Evolutionary conservation across 2,888 invertebrate species (phyloP).

Genomic region (Rhimphoctona megacephalus): DNA sequence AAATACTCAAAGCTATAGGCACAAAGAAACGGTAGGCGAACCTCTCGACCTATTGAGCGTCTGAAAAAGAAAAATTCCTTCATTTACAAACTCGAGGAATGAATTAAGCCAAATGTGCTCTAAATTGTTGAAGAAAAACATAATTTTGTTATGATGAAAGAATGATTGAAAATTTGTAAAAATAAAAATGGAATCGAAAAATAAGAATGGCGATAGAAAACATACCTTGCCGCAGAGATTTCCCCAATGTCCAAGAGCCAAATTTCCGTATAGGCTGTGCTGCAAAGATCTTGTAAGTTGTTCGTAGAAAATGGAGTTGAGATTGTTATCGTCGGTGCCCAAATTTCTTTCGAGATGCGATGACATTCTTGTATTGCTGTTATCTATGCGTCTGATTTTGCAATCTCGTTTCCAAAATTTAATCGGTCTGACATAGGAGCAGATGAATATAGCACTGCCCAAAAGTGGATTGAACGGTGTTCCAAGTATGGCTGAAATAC

Average conservation of each 20-base stretch:
- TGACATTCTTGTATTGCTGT: conserved; percentile 97
- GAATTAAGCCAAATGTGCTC: no score
- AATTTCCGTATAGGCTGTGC: conserved; percentile 97
- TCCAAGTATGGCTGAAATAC: conserved; percentile 96
- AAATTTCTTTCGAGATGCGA: conserved; percentile 97
- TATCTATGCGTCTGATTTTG: conserved; percentile 98
- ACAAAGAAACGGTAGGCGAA: conserved; percentile 94
- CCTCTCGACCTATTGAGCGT: conserved; percentile 88
- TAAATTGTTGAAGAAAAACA: no score
- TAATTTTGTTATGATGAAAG: no score
- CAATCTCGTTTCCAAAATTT: conserved; percentile 99
- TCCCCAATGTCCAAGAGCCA: conserved; percentile 97
- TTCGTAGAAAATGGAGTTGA: conserved; percentile 99
- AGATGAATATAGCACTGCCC: conserved; percentile 99
- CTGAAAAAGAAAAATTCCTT: conserved; percentile 67
- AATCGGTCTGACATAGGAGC: conserved; percentile 99
- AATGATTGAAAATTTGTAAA: neutral
- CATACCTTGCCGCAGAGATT: conserved; percentile 89
- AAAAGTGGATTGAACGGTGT: conserved; percentile 98
- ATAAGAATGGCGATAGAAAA: neutral
- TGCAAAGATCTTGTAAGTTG: conserved; percentile 98
- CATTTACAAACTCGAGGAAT: neutral
- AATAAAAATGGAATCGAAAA: neutral
- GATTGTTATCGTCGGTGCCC: conserved; percentile 97
- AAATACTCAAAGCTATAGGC: conserved; percentile 95